Conservation (phyloP, 2,113 vertebrate species). For the Potamarius usumacintae region DNA sequence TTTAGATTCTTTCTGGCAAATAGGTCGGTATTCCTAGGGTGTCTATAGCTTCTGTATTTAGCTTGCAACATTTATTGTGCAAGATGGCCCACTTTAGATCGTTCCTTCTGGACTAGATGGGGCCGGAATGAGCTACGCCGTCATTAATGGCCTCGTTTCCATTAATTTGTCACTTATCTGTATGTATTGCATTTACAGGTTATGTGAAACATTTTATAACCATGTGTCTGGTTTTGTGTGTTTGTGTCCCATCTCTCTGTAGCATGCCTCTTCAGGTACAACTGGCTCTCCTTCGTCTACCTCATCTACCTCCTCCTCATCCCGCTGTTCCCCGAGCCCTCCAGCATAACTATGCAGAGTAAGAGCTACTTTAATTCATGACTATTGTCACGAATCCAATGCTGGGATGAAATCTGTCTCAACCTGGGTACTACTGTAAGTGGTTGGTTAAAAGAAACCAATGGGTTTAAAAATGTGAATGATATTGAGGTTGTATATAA, state of each 20-base stretch:
- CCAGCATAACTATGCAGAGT: conserved; percentile 93
- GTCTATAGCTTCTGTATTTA: too few relatives aligned
- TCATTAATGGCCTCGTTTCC: not conserved
- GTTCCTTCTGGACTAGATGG: too few relatives aligned
- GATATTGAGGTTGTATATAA: not conserved
- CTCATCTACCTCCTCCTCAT: conserved; percentile 98
- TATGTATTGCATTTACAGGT: not conserved
- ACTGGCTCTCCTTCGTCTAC: conserved; percentile 96
- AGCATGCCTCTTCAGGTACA: conserved; percentile 98
- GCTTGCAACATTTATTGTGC: too few relatives aligned
- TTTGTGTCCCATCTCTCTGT: conserved; percentile 56
- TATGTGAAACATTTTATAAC: not conserved
- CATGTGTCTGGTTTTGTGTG: conserved; percentile 4
- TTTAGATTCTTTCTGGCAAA: too few relatives aligned
- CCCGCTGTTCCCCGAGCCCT: conserved; percentile 92
- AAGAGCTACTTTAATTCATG: conserved; percentile 61
- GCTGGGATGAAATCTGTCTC: not conserved
- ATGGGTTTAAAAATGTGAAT: not conserved
- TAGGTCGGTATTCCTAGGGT: too few relatives aligned
- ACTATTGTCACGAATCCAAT: conserved; percentile 29
- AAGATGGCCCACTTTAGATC: too few relatives aligned
- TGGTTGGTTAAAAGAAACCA: not conserved
- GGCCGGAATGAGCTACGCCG: too few relatives aligned
- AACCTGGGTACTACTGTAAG: not conserved
- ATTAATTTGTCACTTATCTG: not conserved